phyloP scores from a whole-genome alignment of 2,888 invertebrate genomes.

The Nomada ferruginata region DNA sequence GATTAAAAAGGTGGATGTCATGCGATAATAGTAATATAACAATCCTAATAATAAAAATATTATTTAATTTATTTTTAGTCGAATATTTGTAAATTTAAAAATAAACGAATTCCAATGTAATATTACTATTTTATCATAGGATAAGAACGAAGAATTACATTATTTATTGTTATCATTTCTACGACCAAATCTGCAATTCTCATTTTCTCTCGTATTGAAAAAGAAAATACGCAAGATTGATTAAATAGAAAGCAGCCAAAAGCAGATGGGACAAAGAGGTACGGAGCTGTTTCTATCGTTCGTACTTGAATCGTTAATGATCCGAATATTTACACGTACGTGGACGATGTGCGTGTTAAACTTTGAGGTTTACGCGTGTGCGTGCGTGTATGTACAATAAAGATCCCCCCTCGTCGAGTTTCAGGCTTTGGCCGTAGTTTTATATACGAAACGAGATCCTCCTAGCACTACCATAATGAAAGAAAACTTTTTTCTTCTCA shows the following conservation, averaged over 20 bases:
- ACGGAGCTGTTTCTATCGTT: constrained; percentile 40
- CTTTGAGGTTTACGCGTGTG: constrained; percentile 35
- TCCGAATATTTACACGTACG: constrained; percentile 52
- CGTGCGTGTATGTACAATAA: constrained; percentile 29
- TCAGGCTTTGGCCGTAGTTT: not conserved
- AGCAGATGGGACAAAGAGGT: constrained; percentile 20
- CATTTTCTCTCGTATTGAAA: not conserved
- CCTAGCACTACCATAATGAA: too few relatives aligned
- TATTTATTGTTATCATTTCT: not conserved
- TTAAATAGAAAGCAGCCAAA: constrained; percentile 44
- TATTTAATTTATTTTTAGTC: too few relatives aligned
- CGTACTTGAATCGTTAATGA: constrained; percentile 45
- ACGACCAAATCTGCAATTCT: not conserved
- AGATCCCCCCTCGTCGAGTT: constrained; percentile 34
- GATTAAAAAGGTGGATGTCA: too few relatives aligned
- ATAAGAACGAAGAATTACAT: too few relatives aligned
- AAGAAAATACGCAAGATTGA: constrained; percentile 11
- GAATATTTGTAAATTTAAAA: too few relatives aligned
- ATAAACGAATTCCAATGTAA: too few relatives aligned
- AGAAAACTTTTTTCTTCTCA: not conserved
- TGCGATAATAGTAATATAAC: too few relatives aligned
- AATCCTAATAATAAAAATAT: too few relatives aligned
- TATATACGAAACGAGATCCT: constrained; percentile 16
- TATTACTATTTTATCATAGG: too few relatives aligned
- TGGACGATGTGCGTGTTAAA: constrained; percentile 55